phyloP scores from a whole-genome alignment of 2,888 invertebrate species.

The Noctuana brunneofusca region DNA sequence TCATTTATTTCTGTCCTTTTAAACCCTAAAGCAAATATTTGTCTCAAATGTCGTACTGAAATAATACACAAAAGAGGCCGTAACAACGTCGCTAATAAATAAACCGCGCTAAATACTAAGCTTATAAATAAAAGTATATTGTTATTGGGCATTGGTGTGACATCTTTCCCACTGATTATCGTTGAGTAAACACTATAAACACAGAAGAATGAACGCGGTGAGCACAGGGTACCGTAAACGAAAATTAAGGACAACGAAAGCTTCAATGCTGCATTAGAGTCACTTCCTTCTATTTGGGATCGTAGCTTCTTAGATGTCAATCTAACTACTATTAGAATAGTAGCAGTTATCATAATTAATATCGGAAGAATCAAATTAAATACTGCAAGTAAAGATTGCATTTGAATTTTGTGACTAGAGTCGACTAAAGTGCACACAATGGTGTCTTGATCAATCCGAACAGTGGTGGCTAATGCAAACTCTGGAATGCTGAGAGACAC shows the following conservation, averaged over 20 bases:
- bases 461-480: slow-evolving; percentile 78
- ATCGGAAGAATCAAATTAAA: slow-evolving; percentile 69
- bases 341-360: slow-evolving; percentile 57
- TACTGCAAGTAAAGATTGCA: slow-evolving; percentile 67
- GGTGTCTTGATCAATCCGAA: slow-evolving; percentile 60
- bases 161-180: slow-evolving; percentile 50
- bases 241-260: slow-evolving; percentile 66
- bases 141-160: slow-evolving; percentile 47
- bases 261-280: slow-evolving; percentile 62
- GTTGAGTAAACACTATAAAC: slow-evolving; percentile 60
- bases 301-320: slow-evolving; percentile 55
- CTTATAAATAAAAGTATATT: slow-evolving; percentile 50
- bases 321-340: slow-evolving; percentile 58
- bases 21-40: slow-evolving; percentile 55
- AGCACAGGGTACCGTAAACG: slow-evolving; percentile 60
- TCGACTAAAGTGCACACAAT: slow-evolving; percentile 79
- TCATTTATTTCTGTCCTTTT: slow-evolving; percentile 43
- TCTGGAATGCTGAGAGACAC: slow-evolving; percentile 84
- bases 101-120: slow-evolving; percentile 57
- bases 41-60: slow-evolving; percentile 50
- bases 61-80: slow-evolving; percentile 55
- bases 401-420: slow-evolving; percentile 70
- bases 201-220: slow-evolving; percentile 62
- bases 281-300: slow-evolving; percentile 50
- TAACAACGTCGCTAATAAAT: slow-evolving; percentile 51